Percentiles rank a stretch among this genome's conserved stretches.
Conservation (phyloP, 2,113 vertebrate species). For the Siniperca knerii region DNA sequence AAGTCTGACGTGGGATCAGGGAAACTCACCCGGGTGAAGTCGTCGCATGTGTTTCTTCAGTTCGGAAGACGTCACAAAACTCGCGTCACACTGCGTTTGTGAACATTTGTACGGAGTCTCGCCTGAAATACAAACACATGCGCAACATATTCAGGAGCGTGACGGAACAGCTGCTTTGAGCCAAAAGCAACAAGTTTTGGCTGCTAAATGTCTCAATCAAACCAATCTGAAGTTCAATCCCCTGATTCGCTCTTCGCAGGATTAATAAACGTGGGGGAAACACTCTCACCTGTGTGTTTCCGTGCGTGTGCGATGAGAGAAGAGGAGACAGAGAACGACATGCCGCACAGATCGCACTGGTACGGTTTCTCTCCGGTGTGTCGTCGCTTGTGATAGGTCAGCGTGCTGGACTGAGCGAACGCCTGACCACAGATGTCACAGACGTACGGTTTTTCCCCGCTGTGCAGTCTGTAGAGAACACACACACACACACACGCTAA, state of each 20-base stretch:
- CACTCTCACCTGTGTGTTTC: conserved; percentile 92
- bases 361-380: conserved; percentile 99
- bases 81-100: conserved; percentile 67
- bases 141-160: not conserved
- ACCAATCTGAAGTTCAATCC: too few relatives aligned
- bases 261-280: accelerated
- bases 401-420: conserved; percentile 96
- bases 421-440: conserved; percentile 95
- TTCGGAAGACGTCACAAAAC: conserved; percentile 92
- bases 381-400: conserved; percentile 96
- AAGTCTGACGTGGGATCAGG: too few relatives aligned
- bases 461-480: conserved; percentile 89
- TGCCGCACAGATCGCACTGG: conserved; percentile 96
- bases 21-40: conserved; percentile 91
- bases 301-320: conserved; percentile 97
- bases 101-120: conserved; percentile 83
- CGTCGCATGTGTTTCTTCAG: conserved; percentile 96
- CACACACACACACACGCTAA: not conserved
- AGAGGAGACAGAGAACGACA: conserved; percentile 97
- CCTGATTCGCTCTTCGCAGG: not conserved
- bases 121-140: conserved; percentile 62
- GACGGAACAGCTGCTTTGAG: not conserved
- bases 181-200: not conserved
- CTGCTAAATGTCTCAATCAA: too few relatives aligned
- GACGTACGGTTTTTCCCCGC: conserved; percentile 97